Percentiles rank a stretch among this genome's conserved stretches.
These are phyloP conservation scores for Elephas maximus DNA, from an alignment of 2,113 vertebrate genomes.

Conservation along the genomic window DNA sequence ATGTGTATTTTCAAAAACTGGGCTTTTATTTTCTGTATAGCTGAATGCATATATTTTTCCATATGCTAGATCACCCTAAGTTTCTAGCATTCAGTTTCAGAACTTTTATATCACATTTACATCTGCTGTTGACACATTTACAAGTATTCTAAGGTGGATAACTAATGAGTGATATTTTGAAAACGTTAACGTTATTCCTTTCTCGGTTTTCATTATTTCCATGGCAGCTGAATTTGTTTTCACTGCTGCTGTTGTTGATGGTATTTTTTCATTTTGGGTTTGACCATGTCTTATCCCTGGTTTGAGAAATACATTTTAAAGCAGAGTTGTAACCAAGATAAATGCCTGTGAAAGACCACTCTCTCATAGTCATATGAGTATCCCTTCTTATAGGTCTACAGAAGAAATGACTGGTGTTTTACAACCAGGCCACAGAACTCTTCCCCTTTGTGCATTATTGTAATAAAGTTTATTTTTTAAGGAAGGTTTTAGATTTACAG, in stretches of 20 bases:
- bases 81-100: neutral
- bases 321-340: neutral
- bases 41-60: neutral
- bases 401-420: neutral
- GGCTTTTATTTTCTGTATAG: neutral
- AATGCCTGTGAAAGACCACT: neutral
- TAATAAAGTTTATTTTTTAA: slow-evolving; percentile 14
- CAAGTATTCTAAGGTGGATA: neutral
- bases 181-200: slow-evolving; percentile 10
- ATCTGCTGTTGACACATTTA: neutral
- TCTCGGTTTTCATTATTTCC: neutral
- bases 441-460: slow-evolving; percentile 33
- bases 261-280: neutral
- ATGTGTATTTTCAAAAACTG: neutral
- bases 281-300: neutral
- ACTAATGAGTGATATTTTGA: slow-evolving; percentile 20
- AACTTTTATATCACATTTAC: slow-evolving; percentile 19
- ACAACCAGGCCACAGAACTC: neutral
- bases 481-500: neutral
- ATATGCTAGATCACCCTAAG: neutral
- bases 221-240: neutral
- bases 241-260: slow-evolving; percentile 21
- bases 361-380: neutral
- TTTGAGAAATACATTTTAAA: slow-evolving; percentile 48
- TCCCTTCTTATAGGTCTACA: neutral